Conservation (phyloP, 1,140 invertebrate species). For the Dendrolimus kikuchii region DNA sequence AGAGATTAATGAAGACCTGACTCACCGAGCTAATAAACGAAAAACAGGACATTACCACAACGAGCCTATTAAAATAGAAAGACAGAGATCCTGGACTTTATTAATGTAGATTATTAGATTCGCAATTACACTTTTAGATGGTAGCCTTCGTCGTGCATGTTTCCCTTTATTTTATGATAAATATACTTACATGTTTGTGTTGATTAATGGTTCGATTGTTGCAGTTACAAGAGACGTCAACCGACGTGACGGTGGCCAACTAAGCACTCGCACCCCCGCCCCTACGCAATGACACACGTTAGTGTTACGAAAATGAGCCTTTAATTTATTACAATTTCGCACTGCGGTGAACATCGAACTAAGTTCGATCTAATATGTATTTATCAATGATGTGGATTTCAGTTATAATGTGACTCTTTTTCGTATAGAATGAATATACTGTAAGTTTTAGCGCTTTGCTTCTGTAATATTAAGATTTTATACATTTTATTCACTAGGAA, state of each 20-base stretch:
- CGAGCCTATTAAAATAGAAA: too few relatives aligned
- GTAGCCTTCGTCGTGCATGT: too few relatives aligned
- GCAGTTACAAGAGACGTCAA: slow-evolving; percentile 43
- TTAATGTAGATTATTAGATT: too few relatives aligned
- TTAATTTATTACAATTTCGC: slow-evolving; percentile 62
- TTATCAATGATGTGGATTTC: slow-evolving; percentile 48
- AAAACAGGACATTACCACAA: too few relatives aligned
- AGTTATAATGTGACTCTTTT: slow-evolving; percentile 52
- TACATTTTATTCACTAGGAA: slow-evolving; percentile 65
- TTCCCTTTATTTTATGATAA: too few relatives aligned
- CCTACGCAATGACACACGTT: slow-evolving; percentile 23
- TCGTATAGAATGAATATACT: slow-evolving; percentile 61
- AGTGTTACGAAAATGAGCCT: slow-evolving; percentile 50
- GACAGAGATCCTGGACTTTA: too few relatives aligned
- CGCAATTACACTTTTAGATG: too few relatives aligned
- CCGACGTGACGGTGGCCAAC: slow-evolving; percentile 47
- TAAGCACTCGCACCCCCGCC: slow-evolving; percentile 21
- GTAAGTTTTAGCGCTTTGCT: slow-evolving; percentile 71
- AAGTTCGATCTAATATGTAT: slow-evolving; percentile 50
- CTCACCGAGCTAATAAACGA: too few relatives aligned
- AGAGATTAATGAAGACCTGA: too few relatives aligned
- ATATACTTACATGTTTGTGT: not conserved
- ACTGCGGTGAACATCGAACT: slow-evolving; percentile 55
- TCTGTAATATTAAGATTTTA: slow-evolving; percentile 68
- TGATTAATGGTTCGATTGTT: slow-evolving; percentile 1